Conservation (phyloP, 2,888 invertebrate genomes). For the Cyclophora punctaria region DNA sequence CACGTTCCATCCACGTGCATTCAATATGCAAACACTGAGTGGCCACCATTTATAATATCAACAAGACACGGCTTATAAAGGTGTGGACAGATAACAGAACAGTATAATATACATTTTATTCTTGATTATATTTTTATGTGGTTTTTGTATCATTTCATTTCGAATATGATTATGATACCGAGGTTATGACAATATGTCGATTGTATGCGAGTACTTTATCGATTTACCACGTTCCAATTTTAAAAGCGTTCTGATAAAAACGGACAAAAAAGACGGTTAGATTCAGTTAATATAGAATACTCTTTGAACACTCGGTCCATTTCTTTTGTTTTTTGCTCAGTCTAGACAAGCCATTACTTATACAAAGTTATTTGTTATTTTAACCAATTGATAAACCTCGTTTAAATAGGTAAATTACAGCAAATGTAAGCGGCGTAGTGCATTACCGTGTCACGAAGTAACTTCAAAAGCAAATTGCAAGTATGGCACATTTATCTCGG, state of each 20-base stretch:
- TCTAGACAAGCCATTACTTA: constrained; percentile 9
- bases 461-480: constrained; percentile 64
- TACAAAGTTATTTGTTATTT: constrained; percentile 28
- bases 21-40: constrained; percentile 14
- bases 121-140: too few relatives aligned
- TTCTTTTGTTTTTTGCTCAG: too few relatives aligned
- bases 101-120: too few relatives aligned
- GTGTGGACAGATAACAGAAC: too few relatives aligned
- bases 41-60: constrained; percentile 12
- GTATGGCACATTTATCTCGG: constrained; percentile 56
- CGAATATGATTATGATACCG: too few relatives aligned
- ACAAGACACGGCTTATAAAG: not conserved
- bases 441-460: constrained; percentile 48
- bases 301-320: too few relatives aligned
- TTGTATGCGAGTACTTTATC: too few relatives aligned
- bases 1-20: constrained; percentile 4
- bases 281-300: constrained; percentile 6
- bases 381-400: constrained; percentile 40
- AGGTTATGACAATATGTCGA: too few relatives aligned
- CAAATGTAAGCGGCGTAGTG: constrained; percentile 41
- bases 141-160: too few relatives aligned
- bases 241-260: too few relatives aligned
- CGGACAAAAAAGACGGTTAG: not conserved
- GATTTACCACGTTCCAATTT: too few relatives aligned
- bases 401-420: constrained; percentile 50